Conservation (phyloP, 2,797 vertebrate species). For the Ctenopoma kingsleyae region DNA sequence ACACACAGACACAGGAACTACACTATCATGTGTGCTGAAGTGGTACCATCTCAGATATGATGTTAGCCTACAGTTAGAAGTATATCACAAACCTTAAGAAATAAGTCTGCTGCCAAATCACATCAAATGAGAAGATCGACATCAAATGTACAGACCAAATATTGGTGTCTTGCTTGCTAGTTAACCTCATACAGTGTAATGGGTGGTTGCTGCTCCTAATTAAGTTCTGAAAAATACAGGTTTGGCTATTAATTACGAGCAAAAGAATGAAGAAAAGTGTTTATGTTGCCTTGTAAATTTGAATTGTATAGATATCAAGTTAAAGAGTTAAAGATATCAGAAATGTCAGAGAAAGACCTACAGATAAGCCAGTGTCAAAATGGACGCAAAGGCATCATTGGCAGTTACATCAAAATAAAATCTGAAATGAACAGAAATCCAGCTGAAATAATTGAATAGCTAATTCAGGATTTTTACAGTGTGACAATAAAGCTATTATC, state of each 20-base stretch:
- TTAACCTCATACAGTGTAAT: not conserved
- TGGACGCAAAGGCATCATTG: not conserved
- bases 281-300: not conserved
- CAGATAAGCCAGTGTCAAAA: not conserved
- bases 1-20: constrained; percentile 62
- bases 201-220: not conserved
- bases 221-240: not conserved
- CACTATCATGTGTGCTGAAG: constrained; percentile 43
- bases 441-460: not conserved
- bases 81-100: not conserved
- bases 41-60: constrained; percentile 16
- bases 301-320: too few species aligned
- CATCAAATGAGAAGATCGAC: constrained; percentile 10
- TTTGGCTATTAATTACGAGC: not conserved
- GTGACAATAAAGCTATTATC: not conserved
- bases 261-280: not conserved
- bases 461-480: too few species aligned
- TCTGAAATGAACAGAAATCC: not conserved
- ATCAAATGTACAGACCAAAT: not conserved
- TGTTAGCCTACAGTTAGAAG: not conserved
- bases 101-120: not conserved
- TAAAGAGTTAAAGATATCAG: not conserved
- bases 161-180: not conserved
- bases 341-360: not conserved
- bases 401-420: constrained; percentile 2